Base-by-base conservation (phyloP, 2,888 invertebrate species). In the Drosophila meridionalis region DNA sequence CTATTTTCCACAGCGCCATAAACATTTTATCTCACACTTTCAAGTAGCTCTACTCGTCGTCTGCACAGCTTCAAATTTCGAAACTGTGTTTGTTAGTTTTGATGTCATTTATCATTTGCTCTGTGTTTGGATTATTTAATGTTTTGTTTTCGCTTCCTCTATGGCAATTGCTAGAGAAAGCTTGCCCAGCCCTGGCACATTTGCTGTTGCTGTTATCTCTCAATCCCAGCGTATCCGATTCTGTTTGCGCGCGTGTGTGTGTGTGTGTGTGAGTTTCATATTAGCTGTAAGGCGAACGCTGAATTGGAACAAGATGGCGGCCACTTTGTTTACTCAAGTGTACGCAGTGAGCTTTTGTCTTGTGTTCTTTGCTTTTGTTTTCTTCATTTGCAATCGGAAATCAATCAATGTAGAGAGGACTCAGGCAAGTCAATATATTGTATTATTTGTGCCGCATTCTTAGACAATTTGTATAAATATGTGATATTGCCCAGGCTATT, bases 221-320 rank as follows among this genome's bases (percentile, higher is more conserved):
- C 74, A 75, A 78, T 69, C 72, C 71, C 71, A 75, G 73, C 34
- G 73, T 76, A 61, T 36, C 58, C 40, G 58, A 60, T 67, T 62
- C 14, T 57, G 57, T 56, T n/a, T 34, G 14, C 8, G 26, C 58
- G 57, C 53, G 62, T 65, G 28, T 69, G 60, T 56, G 62, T 65
- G 28, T 69, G 60, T 56, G 48, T 69, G 48, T 56, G 63, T 43
- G 28, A 26, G 55, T 58, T 42, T 50, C 53, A 60, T 56, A 59
- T 74, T 76, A 70, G 70, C 70, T 62, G 61, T 62, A 36, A 45
- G 58, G 58, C 66, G 73, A 73, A 76, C 67, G 69, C 30, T 70
- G 73, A 79, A 79, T 65, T 76, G 79, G 73, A 79, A 79, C 79
- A 79, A 79, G 59, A 79, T 79, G 79, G 79, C 79, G 60, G 56